Evolutionary conservation across 2,113 vertebrate genomes (phyloP), one percentile per base, ranked within the genome.

Genomic region (Dinomys branickii): DNA sequence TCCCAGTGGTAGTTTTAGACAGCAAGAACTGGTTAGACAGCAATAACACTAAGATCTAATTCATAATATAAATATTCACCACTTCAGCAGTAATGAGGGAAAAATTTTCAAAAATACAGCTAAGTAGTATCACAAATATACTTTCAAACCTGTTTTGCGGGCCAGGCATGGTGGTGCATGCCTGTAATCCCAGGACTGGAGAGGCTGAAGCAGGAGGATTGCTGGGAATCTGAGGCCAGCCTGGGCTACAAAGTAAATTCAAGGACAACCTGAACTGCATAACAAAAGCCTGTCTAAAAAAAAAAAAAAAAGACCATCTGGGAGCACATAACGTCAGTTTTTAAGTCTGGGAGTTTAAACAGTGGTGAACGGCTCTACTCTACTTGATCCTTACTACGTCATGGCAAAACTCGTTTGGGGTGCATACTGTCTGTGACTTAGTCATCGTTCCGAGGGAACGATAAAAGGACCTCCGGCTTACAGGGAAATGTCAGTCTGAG

Each of bases 401-500:
- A 28, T 41, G 26, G 71, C 4, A 77, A 26, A 44, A 14, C 41
- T 44, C 28, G 41, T 47, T 77, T 28, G 26, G 12, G 24, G 47
- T 47, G 11, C 24, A 28, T 16, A 14, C 12, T 14, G 24, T 0
- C 2, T n/a, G 44, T 14, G n/a, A 13, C 50, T 93, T 71, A 96
- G n/a, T 90, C 67, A 94, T 61, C n/a, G 24, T 26, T 91, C 59
- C 71, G 35, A 93, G 50, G 95, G 10, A 92, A 44, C 8, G 84
- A 35, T 71, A 69, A 3, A 65, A 89, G 80, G 78, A 52, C 26
- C 59, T 78, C 13, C 52, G 47, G 20, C 38, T 84, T 80, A 85
- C 24, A 93, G 80, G 75, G 61, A 96, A 82, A 91, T 84, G 75
- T 89, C 75, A 77, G 33, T 81, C 17, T 75, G 88, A 86, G 52